A percentile compares a stretch with the other conserved stretches of the same genome.
These are phyloP conservation scores for Vultur gryphus DNA, from an alignment of 2,797 vertebrate species.

Conservation along the genomic window DNA sequence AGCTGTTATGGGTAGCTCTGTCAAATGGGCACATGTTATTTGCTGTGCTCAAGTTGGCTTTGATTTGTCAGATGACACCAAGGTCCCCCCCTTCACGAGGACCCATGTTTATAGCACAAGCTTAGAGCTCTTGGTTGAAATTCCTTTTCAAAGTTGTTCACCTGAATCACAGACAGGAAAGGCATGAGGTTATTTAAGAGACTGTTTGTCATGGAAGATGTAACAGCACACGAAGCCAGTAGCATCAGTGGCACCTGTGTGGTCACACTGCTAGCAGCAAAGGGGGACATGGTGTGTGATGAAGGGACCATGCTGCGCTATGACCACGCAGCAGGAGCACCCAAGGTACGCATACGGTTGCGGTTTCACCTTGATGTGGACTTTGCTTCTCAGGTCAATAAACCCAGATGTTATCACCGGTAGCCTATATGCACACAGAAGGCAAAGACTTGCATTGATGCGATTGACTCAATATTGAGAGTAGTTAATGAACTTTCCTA, in stretches of 20 bases:
- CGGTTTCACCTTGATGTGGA: background rate
- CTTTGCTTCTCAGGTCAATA: background rate
- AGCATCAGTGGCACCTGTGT: background rate
- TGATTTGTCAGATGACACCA: background rate
- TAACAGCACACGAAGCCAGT: background rate
- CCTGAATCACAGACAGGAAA: background rate
- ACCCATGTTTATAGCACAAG: background rate
- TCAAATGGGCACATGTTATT: background rate
- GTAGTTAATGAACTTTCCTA: background rate
- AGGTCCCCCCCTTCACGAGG: accelerated
- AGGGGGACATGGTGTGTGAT: background rate
- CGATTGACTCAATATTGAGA: background rate
- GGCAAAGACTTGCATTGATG: background rate
- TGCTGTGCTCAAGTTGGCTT: background rate
- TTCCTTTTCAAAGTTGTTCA: background rate
- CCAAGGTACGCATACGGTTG: accelerated
- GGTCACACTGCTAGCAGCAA: background rate
- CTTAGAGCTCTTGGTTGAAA: background rate
- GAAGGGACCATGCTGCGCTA: background rate
- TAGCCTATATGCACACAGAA: background rate
- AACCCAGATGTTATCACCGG: background rate
- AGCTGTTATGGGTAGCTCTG: background rate
- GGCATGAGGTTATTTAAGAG: background rate
- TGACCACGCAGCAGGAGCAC: background rate
- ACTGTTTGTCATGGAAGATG: background rate